phyloP scores from a whole-genome alignment of 2,797 vertebrate genomes.

The Epinephelus awoara region DNA sequence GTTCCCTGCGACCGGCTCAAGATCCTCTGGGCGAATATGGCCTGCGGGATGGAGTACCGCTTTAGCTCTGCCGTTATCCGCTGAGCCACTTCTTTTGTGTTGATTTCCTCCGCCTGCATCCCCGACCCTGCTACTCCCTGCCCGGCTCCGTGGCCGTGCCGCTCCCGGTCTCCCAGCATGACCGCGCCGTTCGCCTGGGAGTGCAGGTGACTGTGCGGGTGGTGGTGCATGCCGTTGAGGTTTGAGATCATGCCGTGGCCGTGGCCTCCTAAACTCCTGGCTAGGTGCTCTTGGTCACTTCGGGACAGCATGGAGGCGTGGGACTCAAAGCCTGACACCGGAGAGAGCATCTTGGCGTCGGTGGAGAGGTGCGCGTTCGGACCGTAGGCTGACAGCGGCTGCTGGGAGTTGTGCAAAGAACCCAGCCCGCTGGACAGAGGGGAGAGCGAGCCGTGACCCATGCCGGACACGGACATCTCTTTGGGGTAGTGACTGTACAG shows the following conservation, averaged over 20 bases:
- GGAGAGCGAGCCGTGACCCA: slow-evolving; percentile 94
- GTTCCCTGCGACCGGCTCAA: slow-evolving; percentile 98
- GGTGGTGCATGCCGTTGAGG: slow-evolving; percentile 92
- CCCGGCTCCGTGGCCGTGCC: slow-evolving; percentile 84
- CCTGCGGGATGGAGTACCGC: slow-evolving; percentile 98
- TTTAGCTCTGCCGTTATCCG: slow-evolving; percentile 97
- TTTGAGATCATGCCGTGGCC: slow-evolving; percentile 92
- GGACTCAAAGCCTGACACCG: slow-evolving; percentile 91
- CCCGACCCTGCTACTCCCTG: slow-evolving; percentile 86
- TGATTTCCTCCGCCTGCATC: slow-evolving; percentile 95
- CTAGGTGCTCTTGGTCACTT: slow-evolving; percentile 92
- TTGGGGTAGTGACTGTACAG: slow-evolving; percentile 96
- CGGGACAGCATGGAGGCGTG: slow-evolving; percentile 96
- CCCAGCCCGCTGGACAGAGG: slow-evolving; percentile 94
- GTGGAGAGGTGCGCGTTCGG: slow-evolving; percentile 90
- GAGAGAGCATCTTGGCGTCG: slow-evolving; percentile 93
- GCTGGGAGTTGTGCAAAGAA: slow-evolving; percentile 93
- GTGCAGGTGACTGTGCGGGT: slow-evolving; percentile 90
- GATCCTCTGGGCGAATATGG: slow-evolving; percentile 98
- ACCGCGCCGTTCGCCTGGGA: slow-evolving; percentile 87
- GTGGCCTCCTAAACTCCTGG: slow-evolving; percentile 90
- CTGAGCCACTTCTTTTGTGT: slow-evolving; percentile 99
- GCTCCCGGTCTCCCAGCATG: slow-evolving; percentile 91
- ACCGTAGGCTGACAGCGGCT: slow-evolving; percentile 91
- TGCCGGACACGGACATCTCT: slow-evolving; percentile 94